Evolutionary conservation across 1,140 invertebrate species (phyloP).

Genomic region (Grapholita molesta): DNA sequence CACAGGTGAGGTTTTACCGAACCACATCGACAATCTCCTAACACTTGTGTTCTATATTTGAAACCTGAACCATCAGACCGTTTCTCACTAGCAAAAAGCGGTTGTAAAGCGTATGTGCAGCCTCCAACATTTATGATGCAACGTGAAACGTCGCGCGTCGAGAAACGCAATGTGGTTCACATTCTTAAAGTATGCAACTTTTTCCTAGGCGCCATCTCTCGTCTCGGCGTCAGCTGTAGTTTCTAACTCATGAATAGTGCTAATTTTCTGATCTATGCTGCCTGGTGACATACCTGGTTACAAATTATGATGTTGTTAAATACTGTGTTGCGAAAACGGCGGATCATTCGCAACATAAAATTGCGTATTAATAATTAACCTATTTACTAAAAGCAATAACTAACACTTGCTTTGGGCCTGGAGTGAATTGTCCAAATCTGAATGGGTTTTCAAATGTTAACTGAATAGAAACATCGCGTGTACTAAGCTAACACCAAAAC

Average conservation of each 20-base stretch:
- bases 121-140: constrained; percentile 37
- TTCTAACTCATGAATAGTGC: constrained; percentile 55
- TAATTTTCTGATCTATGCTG: constrained; percentile 33
- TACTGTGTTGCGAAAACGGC: neutral
- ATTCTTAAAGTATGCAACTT: constrained; percentile 44
- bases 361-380: neutral
- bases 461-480: neutral
- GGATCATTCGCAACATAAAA: neutral
- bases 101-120: constrained; percentile 30
- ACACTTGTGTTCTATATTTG: constrained; percentile 23
- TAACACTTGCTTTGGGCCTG: neutral
- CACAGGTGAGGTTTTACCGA: too few relatives aligned
- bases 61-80: constrained; percentile 38
- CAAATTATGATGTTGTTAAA: neutral
- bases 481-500: too few relatives aligned
- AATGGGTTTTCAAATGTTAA: too few relatives aligned
- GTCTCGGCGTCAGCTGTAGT: constrained; percentile 33
- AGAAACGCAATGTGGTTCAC: constrained; percentile 41
- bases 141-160: constrained; percentile 39
- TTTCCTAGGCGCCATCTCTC: constrained; percentile 45
- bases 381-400: neutral
- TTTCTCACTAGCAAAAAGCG: constrained; percentile 35
- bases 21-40: constrained; percentile 4
- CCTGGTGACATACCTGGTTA: neutral
- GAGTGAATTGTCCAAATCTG: too few relatives aligned